Conservation (phyloP, 1,140 invertebrate genomes). For the Yoshiicerus persimilis region DNA sequence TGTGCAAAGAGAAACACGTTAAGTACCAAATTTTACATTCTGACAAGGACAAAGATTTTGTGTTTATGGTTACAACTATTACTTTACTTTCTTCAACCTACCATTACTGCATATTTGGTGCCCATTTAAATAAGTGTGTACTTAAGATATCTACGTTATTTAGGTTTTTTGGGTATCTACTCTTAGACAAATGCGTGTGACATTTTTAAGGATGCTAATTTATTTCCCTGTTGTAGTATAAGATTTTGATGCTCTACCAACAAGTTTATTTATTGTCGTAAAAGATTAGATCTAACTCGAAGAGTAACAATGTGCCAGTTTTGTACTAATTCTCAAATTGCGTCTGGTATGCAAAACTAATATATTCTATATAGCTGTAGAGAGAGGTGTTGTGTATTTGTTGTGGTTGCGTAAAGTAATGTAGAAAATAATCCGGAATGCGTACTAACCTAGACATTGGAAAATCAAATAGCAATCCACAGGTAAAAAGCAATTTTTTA, state of each 20-base stretch:
- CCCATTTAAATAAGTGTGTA: neutral
- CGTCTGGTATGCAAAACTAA: neutral
- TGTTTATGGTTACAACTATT: neutral
- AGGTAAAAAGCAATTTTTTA: neutral
- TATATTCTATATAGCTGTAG: neutral
- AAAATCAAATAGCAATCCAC: neutral
- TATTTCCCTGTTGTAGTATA: neutral
- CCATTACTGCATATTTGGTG: neutral
- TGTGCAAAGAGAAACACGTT: neutral
- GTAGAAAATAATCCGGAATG: neutral
- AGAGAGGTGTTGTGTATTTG: neutral
- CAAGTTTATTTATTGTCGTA: neutral
- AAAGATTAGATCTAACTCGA: neutral
- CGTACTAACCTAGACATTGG: neutral
- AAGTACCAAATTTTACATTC: too few relatives aligned
- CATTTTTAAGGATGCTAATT: neutral
- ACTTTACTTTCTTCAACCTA: neutral
- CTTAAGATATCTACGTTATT: too few relatives aligned
- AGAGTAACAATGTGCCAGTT: neutral
- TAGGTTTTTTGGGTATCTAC: neutral
- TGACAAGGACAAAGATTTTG: neutral
- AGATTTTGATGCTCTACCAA: neutral
- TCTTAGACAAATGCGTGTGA: neutral
- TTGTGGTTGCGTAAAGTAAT: neutral
- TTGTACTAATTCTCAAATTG: neutral